A percentile compares a stretch with the other conserved stretches of the same genome.
Evolutionary conservation across 2,113 vertebrate genomes (phyloP).

Genomic region (Melospiza georgiana): DNA sequence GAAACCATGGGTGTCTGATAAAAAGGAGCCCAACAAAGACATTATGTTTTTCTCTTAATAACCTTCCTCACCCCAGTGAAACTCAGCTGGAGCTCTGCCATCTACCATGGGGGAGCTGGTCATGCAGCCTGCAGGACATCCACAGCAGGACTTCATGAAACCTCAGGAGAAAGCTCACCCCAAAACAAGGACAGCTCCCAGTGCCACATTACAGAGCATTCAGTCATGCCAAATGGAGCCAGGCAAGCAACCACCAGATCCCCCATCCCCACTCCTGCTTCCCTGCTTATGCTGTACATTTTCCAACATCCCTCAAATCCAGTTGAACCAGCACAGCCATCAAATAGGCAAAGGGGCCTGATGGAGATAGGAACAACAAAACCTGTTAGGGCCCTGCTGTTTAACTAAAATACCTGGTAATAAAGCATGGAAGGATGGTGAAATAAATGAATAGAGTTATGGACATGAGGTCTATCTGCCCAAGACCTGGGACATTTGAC

Average conservation of each 20-base stretch:
- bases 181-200: not conserved
- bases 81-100: not conserved
- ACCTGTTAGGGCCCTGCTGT: not conserved
- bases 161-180: not conserved
- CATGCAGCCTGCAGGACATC: fast-evolving
- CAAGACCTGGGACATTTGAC: not conserved
- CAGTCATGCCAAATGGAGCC: not conserved
- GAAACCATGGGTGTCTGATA: not conserved
- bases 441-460: not conserved
- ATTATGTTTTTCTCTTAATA: not conserved
- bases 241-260: not conserved
- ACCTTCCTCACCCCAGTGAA: not conserved
- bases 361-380: not conserved
- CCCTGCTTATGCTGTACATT: not conserved
- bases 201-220: not conserved
- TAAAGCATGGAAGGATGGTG: not conserved
- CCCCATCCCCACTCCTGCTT: not conserved
- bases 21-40: not conserved
- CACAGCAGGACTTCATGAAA: fast-evolving
- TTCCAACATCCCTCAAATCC: not conserved
- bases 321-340: not conserved
- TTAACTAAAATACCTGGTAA: not conserved
- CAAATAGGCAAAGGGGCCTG: not conserved
- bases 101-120: fast-evolving
- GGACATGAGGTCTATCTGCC: not conserved